Evolutionary conservation across 2,797 vertebrate genomes (phyloP), one percentile per base, ranked within the genome.

Genomic region (Sorex maritimensis): DNA sequence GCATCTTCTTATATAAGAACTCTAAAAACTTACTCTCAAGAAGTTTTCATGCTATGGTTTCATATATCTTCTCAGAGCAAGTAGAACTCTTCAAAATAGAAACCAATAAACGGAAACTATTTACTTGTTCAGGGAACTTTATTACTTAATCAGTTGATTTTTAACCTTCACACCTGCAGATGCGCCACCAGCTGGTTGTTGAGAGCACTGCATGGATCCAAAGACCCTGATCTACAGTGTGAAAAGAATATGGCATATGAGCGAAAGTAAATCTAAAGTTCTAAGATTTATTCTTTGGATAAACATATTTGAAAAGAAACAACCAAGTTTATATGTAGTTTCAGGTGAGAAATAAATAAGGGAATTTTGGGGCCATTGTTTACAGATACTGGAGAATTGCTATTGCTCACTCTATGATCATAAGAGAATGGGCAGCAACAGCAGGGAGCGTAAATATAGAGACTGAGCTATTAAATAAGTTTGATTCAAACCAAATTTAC

Each of bases 41-140:
- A 24, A 73, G 11, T 73, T 44, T 38, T 30, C 69, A 10, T 38
- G 1, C 19, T 68, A 61, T 15, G 71, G 12, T 83, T 90, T 86
- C 26, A 44, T 82, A 15, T 79, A 74, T 81, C 69, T 84, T 79
- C 55, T 58, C 5, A 46, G 23, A 11, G 14, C 1, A 83, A 44
- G 80, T 74, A 93, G n/a, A 75, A 73, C 0, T 17, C 15, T 19
- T 82, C 11, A 90, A 44, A 73, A 8, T 44, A 52, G 80, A 81
- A 92, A 52, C 21, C 23, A 78, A 93, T 38, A 71, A 74, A 41
- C 34, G 80, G 4, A 77, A 75, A 78, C 74, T 13, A 82, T 44
- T 19, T 88, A 65, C 23, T 14, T 5, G 41, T n/a, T 4, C 26
- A n/a, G 38, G 11, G 13, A 91, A 92, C 34, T 46, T 6, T 44